phyloP scores from a whole-genome alignment of 64 coral and sea anemone species.

The Montipora foliosa region DNA sequence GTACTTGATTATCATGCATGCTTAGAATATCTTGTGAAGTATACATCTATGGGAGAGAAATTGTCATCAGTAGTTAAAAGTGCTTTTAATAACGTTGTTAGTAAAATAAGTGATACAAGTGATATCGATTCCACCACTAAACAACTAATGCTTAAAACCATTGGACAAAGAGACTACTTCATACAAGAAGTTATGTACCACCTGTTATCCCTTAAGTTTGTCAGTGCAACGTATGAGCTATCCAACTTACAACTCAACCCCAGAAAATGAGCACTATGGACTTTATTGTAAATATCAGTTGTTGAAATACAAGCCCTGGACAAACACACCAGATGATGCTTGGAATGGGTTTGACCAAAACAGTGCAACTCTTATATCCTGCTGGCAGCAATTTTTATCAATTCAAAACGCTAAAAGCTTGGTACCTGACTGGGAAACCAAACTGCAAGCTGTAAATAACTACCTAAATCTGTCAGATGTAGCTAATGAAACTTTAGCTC shows the following conservation, averaged over 20 bases:
- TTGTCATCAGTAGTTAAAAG: slow-evolving; percentile 51
- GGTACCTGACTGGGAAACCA: not conserved
- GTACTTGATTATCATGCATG: slow-evolving; percentile 69
- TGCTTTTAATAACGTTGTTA: slow-evolving; percentile 64
- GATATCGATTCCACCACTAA: slow-evolving; percentile 21
- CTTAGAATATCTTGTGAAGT: slow-evolving; percentile 30
- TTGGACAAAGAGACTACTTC: slow-evolving; percentile 66
- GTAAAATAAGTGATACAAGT: not conserved
- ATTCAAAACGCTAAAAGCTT: not conserved
- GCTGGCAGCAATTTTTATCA: not conserved
- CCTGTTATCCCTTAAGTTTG: slow-evolving; percentile 44
- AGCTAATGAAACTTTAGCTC: too few species aligned
- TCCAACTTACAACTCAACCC: slow-evolving; percentile 7
- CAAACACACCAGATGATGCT: not conserved
- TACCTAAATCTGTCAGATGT: too few species aligned
- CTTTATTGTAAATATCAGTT: not conserved
- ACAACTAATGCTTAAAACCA: slow-evolving; percentile 57
- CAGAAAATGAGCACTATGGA: not conserved
- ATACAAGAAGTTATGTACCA: slow-evolving; percentile 75
- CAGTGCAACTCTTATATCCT: not conserved
- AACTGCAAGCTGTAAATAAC: too few species aligned
- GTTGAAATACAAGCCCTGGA: not conserved
- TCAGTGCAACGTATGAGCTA: slow-evolving; percentile 50
- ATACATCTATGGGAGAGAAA: slow-evolving; percentile 2
- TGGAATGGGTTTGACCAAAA: not conserved